Evolutionary conservation across 92 coral and sea anemone genomes (phyloP).

Genomic region (Porites rus): DNA sequence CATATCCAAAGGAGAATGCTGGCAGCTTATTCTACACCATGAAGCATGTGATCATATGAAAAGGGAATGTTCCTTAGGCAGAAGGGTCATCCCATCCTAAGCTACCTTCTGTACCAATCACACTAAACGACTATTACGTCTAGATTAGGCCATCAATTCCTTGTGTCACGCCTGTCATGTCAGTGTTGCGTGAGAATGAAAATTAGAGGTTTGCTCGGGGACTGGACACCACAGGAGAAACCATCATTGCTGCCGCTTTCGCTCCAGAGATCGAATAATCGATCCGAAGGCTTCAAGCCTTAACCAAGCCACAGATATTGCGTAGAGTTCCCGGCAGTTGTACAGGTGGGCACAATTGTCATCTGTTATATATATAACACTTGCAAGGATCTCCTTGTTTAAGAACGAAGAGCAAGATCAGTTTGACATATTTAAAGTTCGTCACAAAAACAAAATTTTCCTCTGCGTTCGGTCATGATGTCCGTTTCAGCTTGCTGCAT

Average conservation of each 20-base stretch:
- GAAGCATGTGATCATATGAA: too few species aligned
- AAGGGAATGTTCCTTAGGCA: too few species aligned
- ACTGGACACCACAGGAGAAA: not conserved
- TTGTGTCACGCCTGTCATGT: too few species aligned
- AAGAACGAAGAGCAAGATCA: not conserved
- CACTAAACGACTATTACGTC: too few species aligned
- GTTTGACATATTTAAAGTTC: not conserved
- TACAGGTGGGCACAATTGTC: slow-evolving; percentile 24
- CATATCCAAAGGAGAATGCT: too few species aligned
- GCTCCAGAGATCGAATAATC: slow-evolving; percentile 1
- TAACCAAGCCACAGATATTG: not conserved
- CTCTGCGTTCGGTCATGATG: not conserved
- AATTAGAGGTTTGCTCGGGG: not conserved
- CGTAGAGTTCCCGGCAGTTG: not conserved
- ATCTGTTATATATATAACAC: not conserved
- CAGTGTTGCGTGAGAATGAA: slow-evolving; percentile 4
- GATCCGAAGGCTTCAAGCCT: not conserved
- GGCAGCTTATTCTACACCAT: too few species aligned
- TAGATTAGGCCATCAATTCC: too few species aligned
- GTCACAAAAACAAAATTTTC: slow-evolving; percentile 14
- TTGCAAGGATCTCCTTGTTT: not conserved
- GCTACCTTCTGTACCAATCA: too few species aligned
- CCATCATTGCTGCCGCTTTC: not conserved
- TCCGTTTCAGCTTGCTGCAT: not conserved
- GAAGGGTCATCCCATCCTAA: too few species aligned